Evolutionary conservation across 2,797 vertebrate genomes (phyloP).

Genomic region (Threskiornis aethiopicus): DNA sequence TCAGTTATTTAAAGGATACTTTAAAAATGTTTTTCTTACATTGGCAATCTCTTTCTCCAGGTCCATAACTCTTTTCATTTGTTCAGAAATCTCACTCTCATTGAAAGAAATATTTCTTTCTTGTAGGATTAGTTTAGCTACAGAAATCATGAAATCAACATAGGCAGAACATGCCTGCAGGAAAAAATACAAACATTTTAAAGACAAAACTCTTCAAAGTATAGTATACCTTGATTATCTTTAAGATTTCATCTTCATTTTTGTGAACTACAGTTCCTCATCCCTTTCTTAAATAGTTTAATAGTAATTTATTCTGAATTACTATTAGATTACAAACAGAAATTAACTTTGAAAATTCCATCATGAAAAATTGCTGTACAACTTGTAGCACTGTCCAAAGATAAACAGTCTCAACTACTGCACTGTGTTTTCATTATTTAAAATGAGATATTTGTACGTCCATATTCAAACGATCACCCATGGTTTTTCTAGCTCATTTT

Average conservation of each 20-base stretch:
- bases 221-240: background rate
- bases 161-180: constrained; percentile 89
- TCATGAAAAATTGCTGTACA: background rate
- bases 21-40: constrained; percentile 77
- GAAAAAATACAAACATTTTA: background rate
- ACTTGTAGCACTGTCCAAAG: background rate
- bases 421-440: background rate
- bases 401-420: background rate
- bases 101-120: constrained; percentile 79
- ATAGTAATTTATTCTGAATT: background rate
- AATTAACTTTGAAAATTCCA: background rate
- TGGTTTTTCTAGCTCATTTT: constrained; percentile 30
- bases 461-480: background rate
- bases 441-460: background rate
- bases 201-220: background rate
- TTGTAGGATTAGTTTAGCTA: constrained; percentile 85
- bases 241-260: background rate
- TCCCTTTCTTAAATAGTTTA: background rate
- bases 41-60: constrained; percentile 93
- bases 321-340: background rate
- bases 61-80: constrained; percentile 85
- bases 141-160: constrained; percentile 88
- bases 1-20: background rate
- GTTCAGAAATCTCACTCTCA: constrained; percentile 74
- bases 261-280: background rate